Evolutionary conservation across 2,797 vertebrate species (phyloP), one percentile per base, ranked within the genome.

Genomic region (Parambassis ranga): DNA sequence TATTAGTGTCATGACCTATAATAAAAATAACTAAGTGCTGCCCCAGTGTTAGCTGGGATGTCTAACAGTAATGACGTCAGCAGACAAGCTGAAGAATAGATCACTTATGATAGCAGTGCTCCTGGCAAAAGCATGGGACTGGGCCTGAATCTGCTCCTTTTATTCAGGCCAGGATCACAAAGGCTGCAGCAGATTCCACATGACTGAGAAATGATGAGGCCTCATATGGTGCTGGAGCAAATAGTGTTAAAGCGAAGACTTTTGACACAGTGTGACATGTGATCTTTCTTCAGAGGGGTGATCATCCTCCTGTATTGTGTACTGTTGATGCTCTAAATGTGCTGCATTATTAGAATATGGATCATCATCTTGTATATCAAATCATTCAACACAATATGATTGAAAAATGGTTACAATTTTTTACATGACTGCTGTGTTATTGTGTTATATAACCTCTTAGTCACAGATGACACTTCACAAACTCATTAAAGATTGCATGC

Each of bases 141-240:
- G n/a, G n/a, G 46, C 24, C 33, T 57, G 33, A 47, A 20, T 55
- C 14, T 4, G 26, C 37, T 32, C 28, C 22, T 9, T 15, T 19
- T 23, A 24, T 19, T 14, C 19, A 41, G n/a, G n/a, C n/a, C n/a
- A n/a, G n/a, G n/a, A n/a, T n/a, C 15, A 70, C 44, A 53, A 71
- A 65, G 47, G 22, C 39, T 53, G 71, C 57, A 19, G 31, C 26
- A 36, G 48, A 42, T 50, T 41, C 13, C 63, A 51, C 26, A 60
- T 63, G 67, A 67, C 53, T 53, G 38, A 26, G 27, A 57, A 38
- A 62, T 63, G 42, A 66, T 27, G 16, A 30, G 1, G 18, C 9
- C 18, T 48, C 57, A 60, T 48, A n/a, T 26, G 44, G 2, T 55
- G 32, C 11, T 13, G n/a, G n/a, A n/a, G n/a, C n/a, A n/a, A n/a